Conservation (phyloP, 2,113 vertebrate genomes). For the Lophura nycthemera region DNA sequence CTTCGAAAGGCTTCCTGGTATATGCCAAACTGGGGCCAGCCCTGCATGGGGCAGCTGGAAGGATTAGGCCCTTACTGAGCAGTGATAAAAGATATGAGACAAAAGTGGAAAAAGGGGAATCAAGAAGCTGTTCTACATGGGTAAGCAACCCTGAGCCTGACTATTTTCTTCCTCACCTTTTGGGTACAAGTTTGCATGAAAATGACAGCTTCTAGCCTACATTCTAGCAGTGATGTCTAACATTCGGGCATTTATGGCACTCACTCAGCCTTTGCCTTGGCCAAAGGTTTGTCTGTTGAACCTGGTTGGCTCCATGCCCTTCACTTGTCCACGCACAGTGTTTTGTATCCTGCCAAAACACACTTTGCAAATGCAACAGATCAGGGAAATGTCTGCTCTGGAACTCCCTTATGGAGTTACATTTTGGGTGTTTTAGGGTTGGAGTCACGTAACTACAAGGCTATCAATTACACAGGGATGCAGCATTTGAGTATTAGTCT, state of each 20-base stretch:
- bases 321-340: background rate
- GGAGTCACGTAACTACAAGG: background rate
- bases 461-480: background rate
- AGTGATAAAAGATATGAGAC: background rate
- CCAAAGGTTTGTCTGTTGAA: background rate
- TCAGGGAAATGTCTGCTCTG: background rate
- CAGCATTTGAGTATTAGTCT: background rate
- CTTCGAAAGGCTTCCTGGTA: background rate
- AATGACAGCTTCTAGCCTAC: background rate
- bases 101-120: background rate
- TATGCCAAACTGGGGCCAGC: background rate
- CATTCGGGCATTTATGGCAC: background rate
- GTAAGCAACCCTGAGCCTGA: background rate
- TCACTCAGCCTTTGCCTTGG: background rate
- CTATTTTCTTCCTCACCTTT: background rate
- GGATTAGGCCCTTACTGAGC: background rate
- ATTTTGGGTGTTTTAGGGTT: background rate
- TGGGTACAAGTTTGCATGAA: background rate
- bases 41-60: background rate
- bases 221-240: background rate
- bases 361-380: background rate
- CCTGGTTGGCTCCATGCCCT: background rate
- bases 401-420: background rate
- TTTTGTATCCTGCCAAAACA: background rate
- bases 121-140: background rate